Evolutionary conservation across 2,113 vertebrate species (phyloP).

Genomic region (Passer domesticus): DNA sequence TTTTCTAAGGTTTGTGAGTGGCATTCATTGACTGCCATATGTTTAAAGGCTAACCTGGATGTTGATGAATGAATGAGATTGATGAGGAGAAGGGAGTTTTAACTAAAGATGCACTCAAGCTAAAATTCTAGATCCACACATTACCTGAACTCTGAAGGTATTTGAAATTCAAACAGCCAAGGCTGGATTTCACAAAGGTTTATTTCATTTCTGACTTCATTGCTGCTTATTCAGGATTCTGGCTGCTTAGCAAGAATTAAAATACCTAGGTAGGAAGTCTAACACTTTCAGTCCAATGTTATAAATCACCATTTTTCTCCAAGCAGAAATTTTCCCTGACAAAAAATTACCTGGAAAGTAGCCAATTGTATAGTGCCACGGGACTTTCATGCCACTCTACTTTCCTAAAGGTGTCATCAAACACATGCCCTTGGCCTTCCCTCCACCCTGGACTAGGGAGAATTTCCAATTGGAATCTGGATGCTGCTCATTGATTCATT

Average conservation of each 20-base stretch:
- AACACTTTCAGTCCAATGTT: background rate
- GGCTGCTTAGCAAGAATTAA: background rate
- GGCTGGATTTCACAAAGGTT: slow-evolving; percentile 36
- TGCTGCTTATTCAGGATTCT: background rate
- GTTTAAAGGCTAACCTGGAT: slow-evolving; percentile 69
- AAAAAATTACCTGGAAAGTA: background rate
- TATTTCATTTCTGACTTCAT: slow-evolving; percentile 29
- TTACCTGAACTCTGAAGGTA: slow-evolving; percentile 13
- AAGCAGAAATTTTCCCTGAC: background rate
- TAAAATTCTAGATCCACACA: background rate
- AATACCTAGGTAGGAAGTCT: background rate
- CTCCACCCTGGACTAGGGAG: background rate
- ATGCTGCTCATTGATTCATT: background rate
- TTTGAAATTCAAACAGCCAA: slow-evolving; percentile 30
- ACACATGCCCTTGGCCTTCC: background rate
- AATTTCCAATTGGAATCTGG: background rate
- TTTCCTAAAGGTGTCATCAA: background rate
- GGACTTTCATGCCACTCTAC: background rate
- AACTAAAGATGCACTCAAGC: slow-evolving; percentile 11
- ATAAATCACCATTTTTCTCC: background rate
- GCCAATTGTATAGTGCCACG: background rate
- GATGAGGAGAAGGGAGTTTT: slow-evolving; percentile 39
- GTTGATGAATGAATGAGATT: slow-evolving; percentile 58
- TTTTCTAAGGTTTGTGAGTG: slow-evolving; percentile 75
- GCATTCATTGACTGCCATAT: slow-evolving; percentile 76